Percentiles rank a stretch among this genome's conserved stretches.
phyloP scores from a whole-genome alignment of 2,888 invertebrate genomes.

The Ochropacha duplaris region DNA sequence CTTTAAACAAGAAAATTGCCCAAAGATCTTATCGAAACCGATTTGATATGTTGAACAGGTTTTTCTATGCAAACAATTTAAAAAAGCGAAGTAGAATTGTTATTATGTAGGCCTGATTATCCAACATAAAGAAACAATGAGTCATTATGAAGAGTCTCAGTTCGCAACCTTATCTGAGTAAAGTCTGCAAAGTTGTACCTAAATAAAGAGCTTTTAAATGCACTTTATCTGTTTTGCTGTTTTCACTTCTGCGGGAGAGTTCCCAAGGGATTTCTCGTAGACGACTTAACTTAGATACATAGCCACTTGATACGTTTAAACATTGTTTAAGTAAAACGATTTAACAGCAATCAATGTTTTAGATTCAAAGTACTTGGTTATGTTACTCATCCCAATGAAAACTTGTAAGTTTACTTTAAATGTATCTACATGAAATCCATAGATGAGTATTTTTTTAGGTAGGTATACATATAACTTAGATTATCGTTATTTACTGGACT shows the following conservation, averaged over 20 bases:
- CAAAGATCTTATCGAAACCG: too few relatives aligned
- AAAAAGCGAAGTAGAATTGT: too few relatives aligned
- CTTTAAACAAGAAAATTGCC: too few relatives aligned
- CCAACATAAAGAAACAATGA: background rate
- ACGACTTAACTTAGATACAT: background rate
- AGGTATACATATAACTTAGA: too few relatives aligned
- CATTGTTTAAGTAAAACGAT: background rate
- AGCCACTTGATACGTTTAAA: background rate
- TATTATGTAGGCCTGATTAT: too few relatives aligned
- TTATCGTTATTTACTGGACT: too few relatives aligned
- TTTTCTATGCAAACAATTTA: too few relatives aligned
- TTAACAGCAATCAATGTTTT: background rate
- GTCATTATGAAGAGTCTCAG: background rate
- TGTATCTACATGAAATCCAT: too few relatives aligned
- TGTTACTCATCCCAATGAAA: background rate
- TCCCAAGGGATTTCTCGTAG: background rate
- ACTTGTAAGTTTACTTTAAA: background rate
- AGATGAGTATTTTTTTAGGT: too few relatives aligned
- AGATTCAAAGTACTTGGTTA: background rate
- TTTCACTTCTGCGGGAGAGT: background rate
- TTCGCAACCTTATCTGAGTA: background rate
- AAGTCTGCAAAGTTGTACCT: conserved; percentile 2
- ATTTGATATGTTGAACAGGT: too few relatives aligned
- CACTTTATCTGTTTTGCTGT: conserved; percentile 2
- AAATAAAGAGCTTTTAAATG: conserved; percentile 2